These are phyloP conservation scores for Polydrusus tereticollis DNA, from an alignment of 2,888 invertebrate species.

Conservation along the genomic window DNA sequence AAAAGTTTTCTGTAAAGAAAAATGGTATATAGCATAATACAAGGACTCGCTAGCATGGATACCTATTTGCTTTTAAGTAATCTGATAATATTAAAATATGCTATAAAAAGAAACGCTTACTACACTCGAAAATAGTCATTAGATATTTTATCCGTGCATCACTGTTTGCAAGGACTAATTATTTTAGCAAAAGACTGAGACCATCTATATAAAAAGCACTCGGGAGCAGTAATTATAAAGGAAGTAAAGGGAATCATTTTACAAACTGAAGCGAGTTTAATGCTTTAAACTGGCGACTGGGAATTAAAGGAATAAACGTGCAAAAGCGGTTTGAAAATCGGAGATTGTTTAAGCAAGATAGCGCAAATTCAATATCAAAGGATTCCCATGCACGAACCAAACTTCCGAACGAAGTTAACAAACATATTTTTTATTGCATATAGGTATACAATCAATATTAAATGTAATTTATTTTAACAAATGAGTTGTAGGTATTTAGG, in stretches of 20 bases:
- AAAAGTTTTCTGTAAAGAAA: too few relatives aligned
- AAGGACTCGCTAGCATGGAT: too few relatives aligned
- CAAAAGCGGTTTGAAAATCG: slow-evolving; percentile 19
- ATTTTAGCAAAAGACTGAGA: slow-evolving; percentile 18
- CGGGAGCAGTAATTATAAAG: slow-evolving; percentile 14
- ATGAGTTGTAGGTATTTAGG: too few relatives aligned
- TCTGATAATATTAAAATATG: too few relatives aligned
- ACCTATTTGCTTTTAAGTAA: too few relatives aligned
- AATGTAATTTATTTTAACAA: neutral
- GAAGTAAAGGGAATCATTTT: slow-evolving; percentile 22
- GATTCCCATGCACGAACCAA: neutral
- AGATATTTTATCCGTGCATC: neutral
- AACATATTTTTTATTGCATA: neutral
- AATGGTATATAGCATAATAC: too few relatives aligned
- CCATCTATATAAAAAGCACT: slow-evolving; percentile 6
- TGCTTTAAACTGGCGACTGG: slow-evolving; percentile 15
- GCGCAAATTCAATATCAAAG: slow-evolving; percentile 16
- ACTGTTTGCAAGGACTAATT: neutral
- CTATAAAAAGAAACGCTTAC: neutral
- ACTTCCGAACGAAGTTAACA: neutral
- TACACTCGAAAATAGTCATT: neutral
- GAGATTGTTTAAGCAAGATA: slow-evolving; percentile 19
- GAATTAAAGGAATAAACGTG: slow-evolving; percentile 11
- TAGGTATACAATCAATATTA: neutral
- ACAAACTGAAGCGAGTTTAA: slow-evolving; percentile 13